These are phyloP conservation scores for Cryptotermes secundus DNA, from an alignment of 1,140 invertebrate species.

Conservation along the genomic window DNA sequence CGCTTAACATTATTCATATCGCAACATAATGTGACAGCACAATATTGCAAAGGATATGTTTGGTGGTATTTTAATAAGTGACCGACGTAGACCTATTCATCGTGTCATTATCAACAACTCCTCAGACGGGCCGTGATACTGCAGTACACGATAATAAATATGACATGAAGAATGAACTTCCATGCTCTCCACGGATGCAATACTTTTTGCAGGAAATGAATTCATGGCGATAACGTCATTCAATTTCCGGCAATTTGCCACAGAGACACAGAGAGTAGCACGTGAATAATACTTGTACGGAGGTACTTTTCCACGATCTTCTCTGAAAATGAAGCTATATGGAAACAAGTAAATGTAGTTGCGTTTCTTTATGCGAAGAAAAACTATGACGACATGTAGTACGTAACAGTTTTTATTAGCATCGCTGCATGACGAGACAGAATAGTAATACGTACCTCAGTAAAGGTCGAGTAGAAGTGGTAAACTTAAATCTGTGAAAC, in stretches of 20 bases:
- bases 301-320: too few species aligned
- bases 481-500: background rate
- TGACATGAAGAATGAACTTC: background rate
- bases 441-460: background rate
- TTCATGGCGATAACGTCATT: background rate
- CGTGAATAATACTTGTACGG: too few species aligned
- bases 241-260: background rate
- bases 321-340: too few species aligned
- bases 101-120: background rate
- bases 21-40: background rate
- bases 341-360: too few species aligned
- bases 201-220: background rate
- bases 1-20: background rate
- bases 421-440: background rate
- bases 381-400: background rate
- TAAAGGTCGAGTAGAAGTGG: slow-evolving; percentile 12
- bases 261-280: too few species aligned
- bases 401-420: slow-evolving; percentile 10
- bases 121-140: background rate
- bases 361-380: too few species aligned
- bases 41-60: too few species aligned
- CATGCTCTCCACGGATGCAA: background rate
- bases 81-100: background rate
- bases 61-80: background rate
- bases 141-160: background rate